These are phyloP conservation scores for Hypena proboscidalis DNA, from an alignment of 2,888 invertebrate genomes.

Conservation along the genomic window DNA sequence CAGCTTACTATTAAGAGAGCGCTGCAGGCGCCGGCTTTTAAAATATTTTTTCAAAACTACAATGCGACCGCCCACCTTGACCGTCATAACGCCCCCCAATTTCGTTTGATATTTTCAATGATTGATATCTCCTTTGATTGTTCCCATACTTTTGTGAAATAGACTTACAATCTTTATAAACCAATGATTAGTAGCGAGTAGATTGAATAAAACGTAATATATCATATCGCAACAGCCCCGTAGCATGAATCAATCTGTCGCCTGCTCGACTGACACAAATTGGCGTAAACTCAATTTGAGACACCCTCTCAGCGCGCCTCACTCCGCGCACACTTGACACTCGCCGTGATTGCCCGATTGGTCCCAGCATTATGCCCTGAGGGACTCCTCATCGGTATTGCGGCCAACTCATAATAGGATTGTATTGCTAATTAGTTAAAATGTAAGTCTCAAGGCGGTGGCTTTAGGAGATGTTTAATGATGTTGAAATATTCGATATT, in stretches of 20 bases:
- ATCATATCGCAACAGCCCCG: not conserved
- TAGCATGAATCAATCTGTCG: constrained; percentile 50
- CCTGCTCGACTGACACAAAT: constrained; percentile 49
- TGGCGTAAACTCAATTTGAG: constrained; percentile 65
- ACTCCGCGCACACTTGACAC: constrained; percentile 16
- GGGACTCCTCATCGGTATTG: constrained; percentile 16
- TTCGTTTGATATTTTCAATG: too few relatives aligned
- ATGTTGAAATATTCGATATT: too few relatives aligned
- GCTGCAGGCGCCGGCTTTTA: too few relatives aligned
- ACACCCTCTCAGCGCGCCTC: constrained; percentile 21
- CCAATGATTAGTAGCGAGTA: too few relatives aligned
- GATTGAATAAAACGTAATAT: not conserved
- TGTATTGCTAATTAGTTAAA: constrained; percentile 21
- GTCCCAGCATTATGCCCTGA: not conserved
- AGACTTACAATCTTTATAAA: too few relatives aligned
- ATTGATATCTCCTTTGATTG: too few relatives aligned
- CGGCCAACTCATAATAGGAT: constrained; percentile 19
- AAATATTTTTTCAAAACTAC: too few relatives aligned
- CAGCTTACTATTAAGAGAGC: too few relatives aligned
- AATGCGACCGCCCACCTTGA: too few relatives aligned
- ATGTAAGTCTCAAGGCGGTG: not conserved
- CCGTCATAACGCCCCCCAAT: too few relatives aligned
- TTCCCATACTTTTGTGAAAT: too few relatives aligned
- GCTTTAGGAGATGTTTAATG: too few relatives aligned
- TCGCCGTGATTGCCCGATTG: constrained; percentile 20